Percentiles rank a stretch among this genome's conserved stretches.
These are phyloP conservation scores for Caenorhabditis wallacei DNA, from an alignment of 2,888 invertebrate genomes.

Conservation along the genomic window DNA sequence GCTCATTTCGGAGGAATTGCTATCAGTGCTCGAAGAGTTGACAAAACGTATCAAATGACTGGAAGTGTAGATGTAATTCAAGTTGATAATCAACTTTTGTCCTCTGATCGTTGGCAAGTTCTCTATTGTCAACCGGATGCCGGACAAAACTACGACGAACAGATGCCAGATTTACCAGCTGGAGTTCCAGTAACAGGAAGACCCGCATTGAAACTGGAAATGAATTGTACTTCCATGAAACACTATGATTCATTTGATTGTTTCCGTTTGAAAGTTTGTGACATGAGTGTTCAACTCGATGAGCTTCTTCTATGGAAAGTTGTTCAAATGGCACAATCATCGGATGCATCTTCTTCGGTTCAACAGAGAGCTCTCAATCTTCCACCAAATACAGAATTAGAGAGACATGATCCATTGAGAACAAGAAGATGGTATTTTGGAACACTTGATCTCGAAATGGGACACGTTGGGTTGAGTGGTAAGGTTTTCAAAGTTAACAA, in stretches of 20 bases:
- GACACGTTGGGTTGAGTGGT: slow-evolving; percentile 91
- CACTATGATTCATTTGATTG: slow-evolving; percentile 92
- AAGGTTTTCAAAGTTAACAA: not conserved
- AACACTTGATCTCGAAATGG: slow-evolving; percentile 89
- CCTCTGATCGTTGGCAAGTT: slow-evolving; percentile 91
- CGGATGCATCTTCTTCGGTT: slow-evolving; percentile 74
- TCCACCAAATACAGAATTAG: slow-evolving; percentile 78
- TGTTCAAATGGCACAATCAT: slow-evolving; percentile 83
- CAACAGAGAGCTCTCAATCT: slow-evolving; percentile 71
- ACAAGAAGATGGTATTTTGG: slow-evolving; percentile 92
- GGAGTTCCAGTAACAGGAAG: slow-evolving; percentile 59
- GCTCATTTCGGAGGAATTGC: slow-evolving; percentile 85
- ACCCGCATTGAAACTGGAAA: slow-evolving; percentile 90
- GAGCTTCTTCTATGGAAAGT: slow-evolving; percentile 90
- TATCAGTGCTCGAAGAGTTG: slow-evolving; percentile 89
- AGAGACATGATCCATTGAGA: slow-evolving; percentile 75
- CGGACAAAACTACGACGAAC: slow-evolving; percentile 83
- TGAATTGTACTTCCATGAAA: slow-evolving; percentile 89
- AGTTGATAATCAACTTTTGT: slow-evolving; percentile 92
- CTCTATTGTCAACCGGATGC: slow-evolving; percentile 88
- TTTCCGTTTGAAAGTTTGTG: slow-evolving; percentile 90
- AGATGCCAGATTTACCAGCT: slow-evolving; percentile 56
- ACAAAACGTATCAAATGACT: slow-evolving; percentile 87
- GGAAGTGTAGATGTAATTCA: slow-evolving; percentile 90
- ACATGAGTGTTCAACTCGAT: slow-evolving; percentile 92